Evolutionary conservation across 2,888 invertebrate species (phyloP).

Genomic region (Arctia plantaginis): DNA sequence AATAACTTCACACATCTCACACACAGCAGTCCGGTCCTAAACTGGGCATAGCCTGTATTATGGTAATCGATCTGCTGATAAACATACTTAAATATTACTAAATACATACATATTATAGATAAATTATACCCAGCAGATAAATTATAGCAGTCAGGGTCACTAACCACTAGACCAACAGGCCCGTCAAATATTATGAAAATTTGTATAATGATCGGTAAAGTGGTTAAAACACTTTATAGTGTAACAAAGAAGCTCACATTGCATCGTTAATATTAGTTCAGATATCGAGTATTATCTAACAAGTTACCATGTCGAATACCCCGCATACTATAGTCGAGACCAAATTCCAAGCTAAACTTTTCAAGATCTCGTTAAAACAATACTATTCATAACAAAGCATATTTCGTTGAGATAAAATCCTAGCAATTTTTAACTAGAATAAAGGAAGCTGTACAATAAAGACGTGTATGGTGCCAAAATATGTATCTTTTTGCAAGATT

Average conservation of each 20-base stretch:
- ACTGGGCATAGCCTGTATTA: too few species aligned
- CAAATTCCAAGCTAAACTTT: slow-evolving; percentile 26
- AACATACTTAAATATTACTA: too few species aligned
- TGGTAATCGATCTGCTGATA: too few species aligned
- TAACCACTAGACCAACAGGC: too few species aligned
- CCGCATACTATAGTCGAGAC: neutral
- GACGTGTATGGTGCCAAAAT: slow-evolving; percentile 70
- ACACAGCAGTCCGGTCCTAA: too few species aligned
- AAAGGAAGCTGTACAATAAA: slow-evolving; percentile 55
- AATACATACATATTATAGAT: too few species aligned
- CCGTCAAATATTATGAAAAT: neutral
- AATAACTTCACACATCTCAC: too few species aligned
- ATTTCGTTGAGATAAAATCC: slow-evolving; percentile 46
- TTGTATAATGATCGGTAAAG: neutral
- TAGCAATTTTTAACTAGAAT: slow-evolving; percentile 48
- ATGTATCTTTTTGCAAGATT: slow-evolving; percentile 72
- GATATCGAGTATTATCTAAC: slow-evolving; percentile 29
- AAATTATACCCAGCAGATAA: too few species aligned
- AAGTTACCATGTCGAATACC: slow-evolving; percentile 21
- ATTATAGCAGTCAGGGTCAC: too few species aligned
- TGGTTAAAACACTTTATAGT: too few species aligned
- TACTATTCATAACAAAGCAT: slow-evolving; percentile 47
- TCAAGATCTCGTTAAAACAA: slow-evolving; percentile 32
- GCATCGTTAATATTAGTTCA: neutral
- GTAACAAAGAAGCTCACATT: neutral